Evolutionary conservation across 2,888 invertebrate genomes (phyloP), one percentile per base, ranked within the genome.

Genomic region (Notodonta ziczac): DNA sequence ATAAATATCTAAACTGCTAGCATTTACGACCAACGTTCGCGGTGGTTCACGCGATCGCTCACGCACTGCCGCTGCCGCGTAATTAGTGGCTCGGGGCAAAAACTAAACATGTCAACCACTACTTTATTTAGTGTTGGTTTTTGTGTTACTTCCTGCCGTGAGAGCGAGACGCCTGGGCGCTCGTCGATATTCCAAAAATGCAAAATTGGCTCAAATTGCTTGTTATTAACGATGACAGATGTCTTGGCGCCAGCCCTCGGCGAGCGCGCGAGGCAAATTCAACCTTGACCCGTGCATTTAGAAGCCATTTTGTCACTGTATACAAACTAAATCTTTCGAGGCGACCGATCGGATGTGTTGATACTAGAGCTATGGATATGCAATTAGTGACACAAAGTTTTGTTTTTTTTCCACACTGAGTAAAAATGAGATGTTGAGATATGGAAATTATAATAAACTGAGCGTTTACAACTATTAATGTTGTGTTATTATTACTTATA

Each of bases 141-240:
- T 93, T 93, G 84, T 88, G 81, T 78, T 73, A 88, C 90, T 91
- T 93, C 93, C 93, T 91, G 91, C 80, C 80, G 80, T 77, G 83
- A 84, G 85, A 87, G 84, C 66, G 88, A 87, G 90, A 90, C 87
- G 91, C 90, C 85, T 88, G 88, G 87, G 81, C 84, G 85, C 87
- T 86, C 84, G 81, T 76, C 75, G 82, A 81, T 85, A 91, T 92
- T 91, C 88, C 84, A 90, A 93, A 93, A 90, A 93, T 92, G 89
- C 91, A 83, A 88, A 92, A 92, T 92, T 92, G 90, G 80, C 89
- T 91, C 90, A 91, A 92, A 93, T 93, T 92, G 92, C 91, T 90
- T 87, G 87, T 91, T 93, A 90, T 92, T 91, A 93, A 92, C 90
- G 90, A 93, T 92, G 93, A 93, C 92, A 92, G 92, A 93, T 93